Percentiles rank a stretch among this genome's conserved stretches.
These are phyloP conservation scores for Ctenopoma kingsleyae DNA, from an alignment of 2,797 vertebrate genomes.

Conservation along the genomic window DNA sequence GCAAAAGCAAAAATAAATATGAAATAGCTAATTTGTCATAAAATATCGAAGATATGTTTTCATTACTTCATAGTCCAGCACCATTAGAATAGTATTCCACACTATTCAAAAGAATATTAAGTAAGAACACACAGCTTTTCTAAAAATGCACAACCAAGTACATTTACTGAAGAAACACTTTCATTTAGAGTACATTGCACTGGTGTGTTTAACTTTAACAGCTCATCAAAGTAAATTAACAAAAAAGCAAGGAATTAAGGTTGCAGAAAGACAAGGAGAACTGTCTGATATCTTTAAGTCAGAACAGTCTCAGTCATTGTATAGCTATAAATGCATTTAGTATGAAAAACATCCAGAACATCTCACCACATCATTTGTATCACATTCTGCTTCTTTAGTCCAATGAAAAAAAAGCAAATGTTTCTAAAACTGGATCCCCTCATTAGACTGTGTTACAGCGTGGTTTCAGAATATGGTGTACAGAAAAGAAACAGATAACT, in stretches of 20 bases:
- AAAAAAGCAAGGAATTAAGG: background rate
- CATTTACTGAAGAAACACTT: constrained; percentile 8
- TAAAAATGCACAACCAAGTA: background rate
- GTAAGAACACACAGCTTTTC: background rate
- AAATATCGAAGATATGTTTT: background rate
- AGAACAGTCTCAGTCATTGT: background rate
- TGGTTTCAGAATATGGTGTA: constrained; percentile 23
- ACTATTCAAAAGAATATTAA: background rate
- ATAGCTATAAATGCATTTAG: constrained; percentile 1
- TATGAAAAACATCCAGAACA: background rate
- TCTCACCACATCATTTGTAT: background rate
- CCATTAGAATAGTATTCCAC: background rate
- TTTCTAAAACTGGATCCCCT: constrained; percentile 1
- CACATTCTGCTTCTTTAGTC: background rate
- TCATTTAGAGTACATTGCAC: background rate
- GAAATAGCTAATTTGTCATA: background rate
- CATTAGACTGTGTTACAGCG: constrained; percentile 9
- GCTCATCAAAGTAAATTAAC: background rate
- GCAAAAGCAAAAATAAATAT: too few relatives aligned
- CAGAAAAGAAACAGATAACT: constrained; percentile 24
- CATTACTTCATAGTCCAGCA: background rate
- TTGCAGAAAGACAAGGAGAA: background rate
- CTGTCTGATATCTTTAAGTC: background rate
- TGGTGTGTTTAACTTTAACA: background rate
- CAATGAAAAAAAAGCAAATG: background rate